Conservation (phyloP, 2,888 invertebrate genomes). For the Herminia tarsipennalis region DNA sequence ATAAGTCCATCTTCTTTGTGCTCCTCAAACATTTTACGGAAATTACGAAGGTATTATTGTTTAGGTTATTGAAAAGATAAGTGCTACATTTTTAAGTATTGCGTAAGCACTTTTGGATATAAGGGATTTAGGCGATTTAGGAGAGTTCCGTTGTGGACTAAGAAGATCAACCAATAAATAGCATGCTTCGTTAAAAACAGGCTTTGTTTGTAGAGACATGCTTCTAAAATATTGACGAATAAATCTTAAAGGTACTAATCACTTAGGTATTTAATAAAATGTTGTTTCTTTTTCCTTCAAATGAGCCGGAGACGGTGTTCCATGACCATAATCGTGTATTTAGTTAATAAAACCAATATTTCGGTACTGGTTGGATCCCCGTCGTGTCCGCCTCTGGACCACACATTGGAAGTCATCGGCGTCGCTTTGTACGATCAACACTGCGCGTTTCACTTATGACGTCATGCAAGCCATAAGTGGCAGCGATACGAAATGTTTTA, state of each 20-base stretch:
- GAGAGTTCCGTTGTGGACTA: too few relatives aligned
- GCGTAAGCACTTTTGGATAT: too few relatives aligned
- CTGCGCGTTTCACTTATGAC: constrained; percentile 46
- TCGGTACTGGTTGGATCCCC: constrained; percentile 50
- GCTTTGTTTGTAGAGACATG: too few relatives aligned
- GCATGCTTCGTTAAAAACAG: too few relatives aligned
- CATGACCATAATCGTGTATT: constrained; percentile 51
- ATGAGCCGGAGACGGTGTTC: constrained; percentile 26
- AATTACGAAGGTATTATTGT: constrained; percentile 27
- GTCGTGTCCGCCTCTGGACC: constrained; percentile 57
- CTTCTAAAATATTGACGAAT: too few relatives aligned
- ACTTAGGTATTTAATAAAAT: too few relatives aligned
- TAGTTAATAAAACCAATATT: constrained; percentile 55
- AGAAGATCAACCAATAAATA: too few relatives aligned
- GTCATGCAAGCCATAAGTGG: constrained; percentile 17
- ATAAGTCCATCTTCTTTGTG: constrained; percentile 25
- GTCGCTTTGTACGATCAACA: constrained; percentile 42
- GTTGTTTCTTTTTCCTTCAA: constrained; percentile 38
- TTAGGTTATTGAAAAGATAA: too few relatives aligned
- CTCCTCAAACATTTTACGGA: constrained; percentile 47
- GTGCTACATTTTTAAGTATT: too few relatives aligned
- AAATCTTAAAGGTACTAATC: too few relatives aligned
- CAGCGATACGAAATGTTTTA: constrained; percentile 30
- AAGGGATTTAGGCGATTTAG: too few relatives aligned
- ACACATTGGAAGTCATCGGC: constrained; percentile 55